Conservation (phyloP, 2,113 vertebrate genomes). For the Prietella phreatophila region DNA sequence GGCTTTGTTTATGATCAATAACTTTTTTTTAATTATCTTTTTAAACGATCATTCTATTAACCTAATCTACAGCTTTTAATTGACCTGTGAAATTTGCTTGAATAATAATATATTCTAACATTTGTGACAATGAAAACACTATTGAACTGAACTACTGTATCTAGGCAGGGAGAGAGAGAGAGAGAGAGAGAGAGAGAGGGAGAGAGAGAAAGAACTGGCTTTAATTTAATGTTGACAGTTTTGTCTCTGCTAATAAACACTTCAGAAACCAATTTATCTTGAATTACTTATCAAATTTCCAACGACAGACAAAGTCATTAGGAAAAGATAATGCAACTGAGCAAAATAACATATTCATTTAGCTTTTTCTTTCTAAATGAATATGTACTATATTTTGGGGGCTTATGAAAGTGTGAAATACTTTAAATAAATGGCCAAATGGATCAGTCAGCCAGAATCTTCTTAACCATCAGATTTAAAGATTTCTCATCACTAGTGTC, state of each 20-base stretch:
- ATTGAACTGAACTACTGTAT: neutral
- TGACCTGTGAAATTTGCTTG: neutral
- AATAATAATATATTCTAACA: neutral
- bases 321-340: neutral
- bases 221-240: no score
- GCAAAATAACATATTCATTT: neutral
- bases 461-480: neutral
- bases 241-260: no score
- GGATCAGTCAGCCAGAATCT: neutral
- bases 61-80: neutral
- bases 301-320: neutral
- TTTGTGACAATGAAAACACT: neutral
- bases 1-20: neutral
- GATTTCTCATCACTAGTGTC: neutral
- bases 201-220: no score
- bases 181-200: no score
- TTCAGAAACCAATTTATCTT: no score
- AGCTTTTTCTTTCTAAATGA: neutral
- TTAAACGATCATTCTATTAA: neutral
- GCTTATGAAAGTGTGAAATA: neutral
- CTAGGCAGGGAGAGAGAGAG: neutral
- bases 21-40: neutral
- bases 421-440: neutral
- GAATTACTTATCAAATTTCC: neutral
- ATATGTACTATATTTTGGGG: neutral